Evolutionary conservation across 2,113 vertebrate species (phyloP).

Genomic region (Macquaria ambigua): DNA sequence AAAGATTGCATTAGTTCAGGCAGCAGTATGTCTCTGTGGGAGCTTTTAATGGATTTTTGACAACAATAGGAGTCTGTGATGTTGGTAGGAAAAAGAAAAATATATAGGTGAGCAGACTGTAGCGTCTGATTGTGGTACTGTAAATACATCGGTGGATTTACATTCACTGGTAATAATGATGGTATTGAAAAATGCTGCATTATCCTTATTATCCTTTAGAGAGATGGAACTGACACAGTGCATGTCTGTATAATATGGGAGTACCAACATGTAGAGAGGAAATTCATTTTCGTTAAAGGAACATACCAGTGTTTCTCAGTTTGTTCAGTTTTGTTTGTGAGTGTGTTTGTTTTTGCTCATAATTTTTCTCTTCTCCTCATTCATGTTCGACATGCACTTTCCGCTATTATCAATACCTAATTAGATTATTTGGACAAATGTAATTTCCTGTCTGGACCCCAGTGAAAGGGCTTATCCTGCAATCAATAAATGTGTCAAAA

Average conservation of each 20-base stretch:
- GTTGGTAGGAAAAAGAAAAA: background rate
- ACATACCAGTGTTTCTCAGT: background rate
- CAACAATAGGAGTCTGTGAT: background rate
- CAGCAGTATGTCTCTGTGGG: background rate
- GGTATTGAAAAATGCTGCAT: background rate
- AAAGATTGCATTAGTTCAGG: conserved; percentile 27
- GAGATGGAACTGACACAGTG: background rate
- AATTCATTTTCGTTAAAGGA: background rate
- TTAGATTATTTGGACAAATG: too few species aligned
- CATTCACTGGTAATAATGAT: background rate
- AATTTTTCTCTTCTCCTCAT: too few species aligned
- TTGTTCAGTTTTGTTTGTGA: background rate
- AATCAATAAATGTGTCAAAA: too few species aligned
- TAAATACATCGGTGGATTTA: conserved; percentile 1
- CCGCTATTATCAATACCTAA: too few species aligned
- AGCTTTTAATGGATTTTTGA: conserved; percentile 27
- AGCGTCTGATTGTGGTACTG: background rate
- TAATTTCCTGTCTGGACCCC: background rate
- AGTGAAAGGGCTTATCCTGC: too few species aligned
- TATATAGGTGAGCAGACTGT: conserved; percentile 7
- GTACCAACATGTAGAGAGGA: background rate
- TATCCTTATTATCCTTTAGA: background rate
- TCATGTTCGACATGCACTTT: too few species aligned
- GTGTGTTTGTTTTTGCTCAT: background rate
- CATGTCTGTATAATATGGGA: background rate